phyloP scores from a whole-genome alignment of 2,797 vertebrate genomes.

The Malacoraja senta region DNA sequence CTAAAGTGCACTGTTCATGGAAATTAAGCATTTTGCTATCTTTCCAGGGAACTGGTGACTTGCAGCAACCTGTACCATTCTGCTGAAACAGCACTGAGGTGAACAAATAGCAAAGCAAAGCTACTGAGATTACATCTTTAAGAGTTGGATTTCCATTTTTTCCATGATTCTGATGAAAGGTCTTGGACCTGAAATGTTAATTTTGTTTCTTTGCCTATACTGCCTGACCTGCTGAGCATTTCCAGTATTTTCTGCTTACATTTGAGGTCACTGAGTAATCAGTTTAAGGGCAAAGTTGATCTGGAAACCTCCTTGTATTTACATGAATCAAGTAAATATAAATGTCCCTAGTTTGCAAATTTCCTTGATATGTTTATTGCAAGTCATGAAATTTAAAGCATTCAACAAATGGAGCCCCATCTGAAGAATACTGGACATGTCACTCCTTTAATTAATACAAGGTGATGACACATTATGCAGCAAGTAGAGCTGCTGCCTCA shows the following conservation, averaged over 20 bases:
- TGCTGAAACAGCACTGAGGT: background rate
- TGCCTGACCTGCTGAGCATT: too few species aligned
- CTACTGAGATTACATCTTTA: background rate
- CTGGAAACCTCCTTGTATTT: background rate
- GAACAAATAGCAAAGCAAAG: background rate
- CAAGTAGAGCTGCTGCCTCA: too few species aligned
- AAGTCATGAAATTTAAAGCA: background rate
- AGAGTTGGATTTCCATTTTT: too few species aligned
- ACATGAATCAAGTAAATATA: background rate
- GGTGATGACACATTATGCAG: too few species aligned
- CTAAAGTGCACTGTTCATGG: background rate
- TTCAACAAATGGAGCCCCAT: background rate
- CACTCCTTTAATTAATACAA: background rate
- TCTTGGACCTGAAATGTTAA: too few species aligned
- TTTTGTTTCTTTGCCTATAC: too few species aligned
- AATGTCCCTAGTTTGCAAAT: background rate
- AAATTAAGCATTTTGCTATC: background rate
- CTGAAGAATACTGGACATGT: background rate
- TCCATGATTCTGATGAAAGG: too few species aligned
- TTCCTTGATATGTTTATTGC: background rate
- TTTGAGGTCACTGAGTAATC: background rate
- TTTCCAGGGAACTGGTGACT: background rate
- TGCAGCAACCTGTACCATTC: background rate
- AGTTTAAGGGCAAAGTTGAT: constrained; percentile 1
- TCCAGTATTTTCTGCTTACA: too few species aligned